Evolutionary conservation across 2,113 vertebrate genomes (phyloP).

Genomic region (Irena cyanogastra): DNA sequence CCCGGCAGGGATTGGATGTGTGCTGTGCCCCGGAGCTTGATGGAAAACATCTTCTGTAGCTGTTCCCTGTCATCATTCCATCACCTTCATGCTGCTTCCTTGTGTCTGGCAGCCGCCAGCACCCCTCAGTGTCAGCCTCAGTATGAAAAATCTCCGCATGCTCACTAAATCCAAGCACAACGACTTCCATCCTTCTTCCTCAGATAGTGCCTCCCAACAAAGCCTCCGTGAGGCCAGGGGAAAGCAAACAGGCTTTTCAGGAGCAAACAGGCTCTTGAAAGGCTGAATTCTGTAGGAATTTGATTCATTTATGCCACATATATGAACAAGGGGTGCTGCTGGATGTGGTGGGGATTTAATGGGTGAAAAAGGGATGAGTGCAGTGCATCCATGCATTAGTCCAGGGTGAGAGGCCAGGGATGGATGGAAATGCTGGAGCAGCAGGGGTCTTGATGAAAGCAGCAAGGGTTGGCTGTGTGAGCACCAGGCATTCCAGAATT

Average conservation of each 20-base stretch:
- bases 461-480: background rate
- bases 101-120: background rate
- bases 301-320: background rate
- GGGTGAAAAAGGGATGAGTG: background rate
- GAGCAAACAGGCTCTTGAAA: background rate
- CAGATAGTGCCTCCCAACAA: rapidly evolving
- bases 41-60: background rate
- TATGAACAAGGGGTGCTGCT: background rate
- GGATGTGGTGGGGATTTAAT: background rate
- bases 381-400: rapidly evolving
- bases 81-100: background rate
- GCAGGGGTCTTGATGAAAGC: background rate
- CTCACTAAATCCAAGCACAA: rapidly evolving
- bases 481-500: background rate
- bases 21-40: background rate
- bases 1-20: rapidly evolving
- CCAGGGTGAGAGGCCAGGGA: background rate
- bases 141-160: rapidly evolving
- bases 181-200: background rate
- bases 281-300: background rate
- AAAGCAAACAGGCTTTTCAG: background rate
- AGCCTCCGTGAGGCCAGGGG: background rate
- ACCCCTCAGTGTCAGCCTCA: background rate
- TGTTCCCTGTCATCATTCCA: background rate
- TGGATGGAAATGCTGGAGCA: background rate